Evolutionary conservation across 2,888 invertebrate species (phyloP), one percentile per base, ranked within the genome.

Genomic region (Melanotus villosus): DNA sequence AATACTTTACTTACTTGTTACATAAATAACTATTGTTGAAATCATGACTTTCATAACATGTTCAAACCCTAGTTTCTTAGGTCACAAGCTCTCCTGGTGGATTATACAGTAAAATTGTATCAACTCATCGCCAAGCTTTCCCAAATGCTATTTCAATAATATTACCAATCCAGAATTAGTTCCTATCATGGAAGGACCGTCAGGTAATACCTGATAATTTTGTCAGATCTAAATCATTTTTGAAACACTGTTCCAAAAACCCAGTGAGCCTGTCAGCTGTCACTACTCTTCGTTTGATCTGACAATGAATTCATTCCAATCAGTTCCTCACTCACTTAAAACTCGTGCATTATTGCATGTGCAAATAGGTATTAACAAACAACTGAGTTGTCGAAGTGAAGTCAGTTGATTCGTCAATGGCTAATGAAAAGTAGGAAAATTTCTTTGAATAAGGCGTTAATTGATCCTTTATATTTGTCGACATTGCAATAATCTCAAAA

Each of bases 221-320:
- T n/a, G n/a, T n/a, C n/a, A n/a, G n/a, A n/a, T n/a, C n/a, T n/a
- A n/a, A n/a, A 36, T 56, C 23, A 18, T 36, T 56, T 56, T 18
- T 56, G 12, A 21, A 56, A 56, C 34, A 56, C 10, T 56, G 19
- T 19, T 36, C 56, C 34, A 34, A 18, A 56, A 56, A 56, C 9
- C 10, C 56, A 34, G 16, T 64, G 30, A 56, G 18, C 41, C n/a
- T n/a, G n/a, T n/a, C n/a, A n/a, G n/a, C 54, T 64, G 14, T 64
- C 64, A 64, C 38, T 56, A 16, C 64, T 23, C 19, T 54, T 64
- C 19, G 64, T 56, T 64, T 64, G 64, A 64, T 34, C 43, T 38
- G 41, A 9, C 56, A 64, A 41, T 38, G n/a, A n/a, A n/a, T n/a
- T n/a, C n/a, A n/a, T n/a, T n/a, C n/a, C n/a, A n/a, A n/a, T n/a